Conservation (phyloP, 1,140 invertebrate genomes). For the Sitobion miscanthi region DNA sequence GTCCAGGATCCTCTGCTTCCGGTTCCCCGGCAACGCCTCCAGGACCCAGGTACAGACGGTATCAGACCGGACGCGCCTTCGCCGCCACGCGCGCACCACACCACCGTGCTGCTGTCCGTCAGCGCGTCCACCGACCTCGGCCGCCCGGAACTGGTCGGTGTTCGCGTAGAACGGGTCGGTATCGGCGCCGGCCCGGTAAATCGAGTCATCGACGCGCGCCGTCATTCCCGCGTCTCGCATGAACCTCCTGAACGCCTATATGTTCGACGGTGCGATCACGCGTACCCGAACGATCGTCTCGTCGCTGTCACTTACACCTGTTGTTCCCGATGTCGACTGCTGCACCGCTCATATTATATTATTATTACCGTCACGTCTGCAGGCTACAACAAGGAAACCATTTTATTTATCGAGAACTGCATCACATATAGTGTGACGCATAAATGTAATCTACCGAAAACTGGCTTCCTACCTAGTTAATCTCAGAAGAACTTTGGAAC, state of each 20-base stretch:
- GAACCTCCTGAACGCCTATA: not conserved
- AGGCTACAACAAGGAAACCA: not conserved
- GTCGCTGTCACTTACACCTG: not conserved
- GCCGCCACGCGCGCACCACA: not conserved
- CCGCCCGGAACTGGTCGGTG: not conserved
- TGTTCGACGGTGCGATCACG: constrained; percentile 5
- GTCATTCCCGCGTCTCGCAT: not conserved
- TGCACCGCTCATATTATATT: not conserved
- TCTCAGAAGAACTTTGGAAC: no score
- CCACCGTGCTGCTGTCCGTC: not conserved
- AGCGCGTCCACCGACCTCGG: not conserved
- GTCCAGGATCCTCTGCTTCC: not conserved
- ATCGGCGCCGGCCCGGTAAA: not conserved
- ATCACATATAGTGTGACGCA: no score
- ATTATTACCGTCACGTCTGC: not conserved
- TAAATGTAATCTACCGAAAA: no score
- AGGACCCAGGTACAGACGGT: not conserved
- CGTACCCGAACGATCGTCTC: not conserved
- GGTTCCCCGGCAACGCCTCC: not conserved
- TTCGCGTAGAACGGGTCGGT: constrained; percentile 16
- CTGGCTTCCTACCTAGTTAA: no score
- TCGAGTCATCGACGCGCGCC: not conserved
- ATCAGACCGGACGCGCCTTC: not conserved
- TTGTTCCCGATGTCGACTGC: no score
- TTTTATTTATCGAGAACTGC: not conserved